Percentiles rank a stretch among this genome's conserved stretches.
Conservation (phyloP, 1,140 invertebrate species). For the Listronotus bonariensis region DNA sequence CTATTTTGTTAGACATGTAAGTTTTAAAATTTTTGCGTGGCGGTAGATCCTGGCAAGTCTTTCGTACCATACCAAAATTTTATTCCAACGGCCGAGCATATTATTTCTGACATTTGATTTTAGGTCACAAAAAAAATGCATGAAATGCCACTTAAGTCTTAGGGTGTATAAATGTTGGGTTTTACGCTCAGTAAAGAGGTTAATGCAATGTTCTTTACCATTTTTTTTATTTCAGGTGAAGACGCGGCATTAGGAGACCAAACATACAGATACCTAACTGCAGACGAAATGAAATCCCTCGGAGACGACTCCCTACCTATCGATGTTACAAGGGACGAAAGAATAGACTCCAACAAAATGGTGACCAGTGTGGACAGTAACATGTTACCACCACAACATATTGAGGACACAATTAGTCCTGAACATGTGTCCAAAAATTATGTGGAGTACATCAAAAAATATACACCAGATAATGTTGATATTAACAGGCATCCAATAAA, state of each 20-base stretch:
- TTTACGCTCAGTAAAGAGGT: no score
- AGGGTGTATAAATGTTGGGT: no score
- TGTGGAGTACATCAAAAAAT: conserved; percentile 57
- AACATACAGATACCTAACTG: conserved; percentile 88
- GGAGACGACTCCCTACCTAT: conserved; percentile 92
- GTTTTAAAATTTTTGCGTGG: no score
- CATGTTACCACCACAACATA: conserved; percentile 59
- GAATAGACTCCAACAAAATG: conserved; percentile 67
- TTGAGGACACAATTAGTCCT: conserved; percentile 68
- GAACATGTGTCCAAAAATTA: conserved; percentile 66
- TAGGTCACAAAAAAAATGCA: no score
- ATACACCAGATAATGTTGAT: conserved; percentile 70
- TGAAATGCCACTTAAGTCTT: no score
- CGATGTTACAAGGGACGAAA: conserved; percentile 88
- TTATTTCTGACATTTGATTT: no score
- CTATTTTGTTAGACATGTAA: no score
- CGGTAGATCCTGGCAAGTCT: no score
- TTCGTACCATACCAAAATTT: no score
- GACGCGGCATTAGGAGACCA: conserved; percentile 88
- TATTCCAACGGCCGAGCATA: no score
- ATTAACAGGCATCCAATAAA: conserved; percentile 71
- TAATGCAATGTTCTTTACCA: no score
- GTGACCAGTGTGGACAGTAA: conserved; percentile 55
- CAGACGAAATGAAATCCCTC: conserved; percentile 92
- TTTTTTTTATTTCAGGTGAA: conserved; percentile 67